phyloP scores from a whole-genome alignment of 2,113 vertebrate species.

The Siniperca knerii region DNA sequence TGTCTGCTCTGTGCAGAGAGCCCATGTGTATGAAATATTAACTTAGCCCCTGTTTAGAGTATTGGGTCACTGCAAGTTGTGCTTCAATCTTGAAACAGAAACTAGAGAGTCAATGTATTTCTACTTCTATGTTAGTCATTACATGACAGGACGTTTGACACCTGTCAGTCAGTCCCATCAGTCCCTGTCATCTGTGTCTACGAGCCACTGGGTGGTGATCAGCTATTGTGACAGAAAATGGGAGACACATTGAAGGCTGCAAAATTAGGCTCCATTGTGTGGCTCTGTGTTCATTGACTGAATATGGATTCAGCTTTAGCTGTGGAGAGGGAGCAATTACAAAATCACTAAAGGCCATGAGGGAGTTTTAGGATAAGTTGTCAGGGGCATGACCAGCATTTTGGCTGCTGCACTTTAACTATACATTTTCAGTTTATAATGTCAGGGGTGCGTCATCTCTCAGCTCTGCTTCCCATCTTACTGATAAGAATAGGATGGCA shows the following conservation, averaged over 20 bases:
- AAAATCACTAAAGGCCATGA: constrained; percentile 61
- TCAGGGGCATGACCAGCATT: constrained; percentile 31
- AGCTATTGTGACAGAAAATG: constrained; percentile 65
- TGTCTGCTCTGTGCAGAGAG: constrained; percentile 45
- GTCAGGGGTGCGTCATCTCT: not conserved
- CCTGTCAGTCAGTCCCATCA: constrained; percentile 68
- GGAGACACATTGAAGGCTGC: constrained; percentile 53
- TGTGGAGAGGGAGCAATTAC: constrained; percentile 65
- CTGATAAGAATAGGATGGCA: constrained; percentile 6
- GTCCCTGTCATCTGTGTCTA: constrained; percentile 55
- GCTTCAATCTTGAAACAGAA: constrained; percentile 35
- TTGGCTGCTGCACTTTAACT: constrained; percentile 18
- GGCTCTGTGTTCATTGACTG: constrained; percentile 63
- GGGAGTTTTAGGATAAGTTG: constrained; percentile 54
- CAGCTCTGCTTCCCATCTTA: not conserved
- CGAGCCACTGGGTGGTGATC: constrained; percentile 51
- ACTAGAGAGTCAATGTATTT: constrained; percentile 14
- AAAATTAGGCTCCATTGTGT: constrained; percentile 63
- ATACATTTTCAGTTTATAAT: constrained; percentile 15
- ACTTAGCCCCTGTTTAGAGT: constrained; percentile 47
- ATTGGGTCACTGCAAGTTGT: constrained; percentile 45
- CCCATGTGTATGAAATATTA: constrained; percentile 75
- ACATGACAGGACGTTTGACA: constrained; percentile 57
- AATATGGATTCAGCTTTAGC: constrained; percentile 75
- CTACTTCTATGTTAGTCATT: constrained; percentile 12